Evolutionary conservation across 1,140 invertebrate genomes (phyloP), one percentile per base, ranked within the genome.

Genomic region (Akabosia matsudoensis): DNA sequence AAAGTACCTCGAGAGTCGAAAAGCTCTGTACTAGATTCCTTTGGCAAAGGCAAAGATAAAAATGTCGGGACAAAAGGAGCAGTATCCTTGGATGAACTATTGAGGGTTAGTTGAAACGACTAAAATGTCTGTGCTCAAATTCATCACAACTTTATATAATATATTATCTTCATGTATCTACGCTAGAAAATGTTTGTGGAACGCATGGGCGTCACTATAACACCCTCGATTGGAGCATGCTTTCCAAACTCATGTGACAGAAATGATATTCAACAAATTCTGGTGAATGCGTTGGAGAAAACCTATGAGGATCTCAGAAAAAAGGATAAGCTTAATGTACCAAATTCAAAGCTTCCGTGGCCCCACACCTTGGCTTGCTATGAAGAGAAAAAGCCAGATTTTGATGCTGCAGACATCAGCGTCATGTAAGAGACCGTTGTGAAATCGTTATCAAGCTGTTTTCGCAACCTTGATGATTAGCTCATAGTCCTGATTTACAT

Each of bases 391-490:
- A 74, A 75, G 52, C 76, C 76, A 37, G 33, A 34, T 52, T 75
- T 78, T 16, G 76, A 78, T 61, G 64, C 73, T 22, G 76, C 45
- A 4, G 76, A 74, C 26, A 74, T 74, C 71, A 37, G 56, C n/a
- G 73, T 78, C 22, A 78, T 78, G 76, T 77, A 74, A 3, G 54
- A 10, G n/a, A n/a, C n/a, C n/a, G n/a, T n/a, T n/a, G n/a, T n/a
- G n/a, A n/a, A n/a, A n/a, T n/a, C n/a, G n/a, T n/a, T n/a, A n/a
- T n/a, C n/a, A n/a, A n/a, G n/a, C n/a, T n/a, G n/a, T n/a, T n/a
- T n/a, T n/a, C n/a, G n/a, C n/a, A n/a, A n/a, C n/a, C n/a, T 72
- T 13, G 14, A 3, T 70, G n/a, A 26, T 76, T 52, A 4, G 22
- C 22, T 4, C 31, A 70, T 70, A 45, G 7, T 45, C 18, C 37